Conservation (phyloP, 2,797 vertebrate genomes). For the Scomberomorus guttatus region DNA sequence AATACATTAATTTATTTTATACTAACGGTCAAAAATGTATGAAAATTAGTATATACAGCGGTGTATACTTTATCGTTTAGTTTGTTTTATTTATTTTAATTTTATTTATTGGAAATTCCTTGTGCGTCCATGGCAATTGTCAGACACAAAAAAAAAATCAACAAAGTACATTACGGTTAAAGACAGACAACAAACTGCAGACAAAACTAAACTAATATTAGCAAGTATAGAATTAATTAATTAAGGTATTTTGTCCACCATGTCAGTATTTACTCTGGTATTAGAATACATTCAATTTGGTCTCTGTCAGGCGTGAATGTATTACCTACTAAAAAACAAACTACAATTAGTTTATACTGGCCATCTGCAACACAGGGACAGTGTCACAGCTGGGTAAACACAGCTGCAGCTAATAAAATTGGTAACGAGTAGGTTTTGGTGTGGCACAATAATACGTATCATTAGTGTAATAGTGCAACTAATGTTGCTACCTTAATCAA, state of each 20-base stretch:
- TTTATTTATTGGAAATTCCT: too few species aligned
- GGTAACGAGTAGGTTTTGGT: not conserved
- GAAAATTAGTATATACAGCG: not conserved
- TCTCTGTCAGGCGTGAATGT: not conserved
- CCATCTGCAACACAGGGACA: not conserved
- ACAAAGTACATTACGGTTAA: too few species aligned
- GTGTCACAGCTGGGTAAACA: not conserved
- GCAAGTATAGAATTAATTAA: not conserved
- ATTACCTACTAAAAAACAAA: not conserved
- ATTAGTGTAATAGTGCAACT: not conserved
- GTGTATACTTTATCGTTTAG: not conserved
- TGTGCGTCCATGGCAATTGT: too few species aligned
- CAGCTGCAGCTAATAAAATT: conserved; percentile 4
- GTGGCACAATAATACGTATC: not conserved
- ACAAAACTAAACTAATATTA: not conserved
- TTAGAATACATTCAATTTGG: not conserved
- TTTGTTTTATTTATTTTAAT: too few species aligned
- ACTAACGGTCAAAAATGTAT: not conserved
- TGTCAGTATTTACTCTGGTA: not conserved
- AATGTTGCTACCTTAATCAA: not conserved
- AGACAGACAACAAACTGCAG: too few species aligned
- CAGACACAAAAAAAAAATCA: too few species aligned
- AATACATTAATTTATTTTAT: not conserved
- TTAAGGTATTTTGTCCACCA: too few species aligned
- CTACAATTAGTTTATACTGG: not conserved